A percentile compares a stretch with the other conserved stretches of the same genome.
These are phyloP conservation scores for Rhinatrema bivittatum DNA, from an alignment of 2,797 vertebrate genomes.

Conservation along the genomic window DNA sequence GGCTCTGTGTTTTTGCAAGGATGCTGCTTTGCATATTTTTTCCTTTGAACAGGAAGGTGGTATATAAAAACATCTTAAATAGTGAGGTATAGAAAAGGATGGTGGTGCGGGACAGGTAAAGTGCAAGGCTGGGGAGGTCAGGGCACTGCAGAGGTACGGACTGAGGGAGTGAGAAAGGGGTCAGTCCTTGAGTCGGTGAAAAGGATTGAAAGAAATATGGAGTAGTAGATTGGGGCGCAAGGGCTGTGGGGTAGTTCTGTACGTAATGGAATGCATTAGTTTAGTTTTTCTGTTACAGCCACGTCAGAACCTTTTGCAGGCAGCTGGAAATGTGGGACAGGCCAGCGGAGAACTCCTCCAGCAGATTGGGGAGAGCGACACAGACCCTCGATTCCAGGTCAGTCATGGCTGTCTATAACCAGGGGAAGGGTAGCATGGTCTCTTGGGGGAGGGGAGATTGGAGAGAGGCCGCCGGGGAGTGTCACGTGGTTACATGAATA, in stretches of 20 bases:
- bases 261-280: background rate
- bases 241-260: background rate
- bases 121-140: too few relatives aligned
- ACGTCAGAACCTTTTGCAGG: slow-evolving; percentile 89
- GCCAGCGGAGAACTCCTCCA: slow-evolving; percentile 89
- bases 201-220: too few relatives aligned
- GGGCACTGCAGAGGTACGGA: too few relatives aligned
- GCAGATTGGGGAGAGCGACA: slow-evolving; percentile 90
- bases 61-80: too few relatives aligned
- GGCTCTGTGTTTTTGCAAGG: too few relatives aligned
- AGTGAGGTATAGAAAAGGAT: background rate
- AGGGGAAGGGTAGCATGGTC: too few relatives aligned
- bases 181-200: slow-evolving; percentile 38
- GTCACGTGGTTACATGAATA: too few relatives aligned
- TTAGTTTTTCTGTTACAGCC: slow-evolving; percentile 58
- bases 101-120: background rate
- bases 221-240: background rate
- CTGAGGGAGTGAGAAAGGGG: background rate
- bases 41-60: too few relatives aligned
- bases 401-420: slow-evolving; percentile 1
- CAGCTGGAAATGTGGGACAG: slow-evolving; percentile 90
- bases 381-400: slow-evolving; percentile 93
- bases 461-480: too few relatives aligned
- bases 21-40: too few relatives aligned
- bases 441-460: too few relatives aligned